Percentiles rank a stretch among this genome's conserved stretches.
Conservation (phyloP, 1,140 invertebrate genomes). For the Meloidogyne floridensis region DNA sequence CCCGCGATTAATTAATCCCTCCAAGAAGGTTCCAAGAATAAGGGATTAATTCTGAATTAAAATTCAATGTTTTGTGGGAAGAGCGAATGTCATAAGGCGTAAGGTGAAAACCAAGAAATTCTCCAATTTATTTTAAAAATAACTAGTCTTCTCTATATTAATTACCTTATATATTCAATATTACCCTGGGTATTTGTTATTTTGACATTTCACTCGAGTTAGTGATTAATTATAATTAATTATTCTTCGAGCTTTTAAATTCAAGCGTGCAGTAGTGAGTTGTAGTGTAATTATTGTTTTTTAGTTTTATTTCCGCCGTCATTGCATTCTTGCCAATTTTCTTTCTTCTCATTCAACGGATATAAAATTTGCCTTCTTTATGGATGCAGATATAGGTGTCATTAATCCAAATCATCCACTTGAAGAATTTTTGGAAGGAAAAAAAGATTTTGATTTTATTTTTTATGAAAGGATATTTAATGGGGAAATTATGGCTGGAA, state of each 20-base stretch:
- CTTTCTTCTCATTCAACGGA: constrained; percentile 15
- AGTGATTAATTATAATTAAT: neutral
- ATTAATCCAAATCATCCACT: constrained; percentile 53
- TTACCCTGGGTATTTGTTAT: no score
- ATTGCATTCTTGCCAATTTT: constrained; percentile 49
- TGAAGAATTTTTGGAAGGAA: constrained; percentile 43
- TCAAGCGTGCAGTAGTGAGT: no score
- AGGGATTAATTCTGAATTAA: no score
- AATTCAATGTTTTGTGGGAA: no score
- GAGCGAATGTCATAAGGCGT: no score
- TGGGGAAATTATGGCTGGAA: constrained; percentile 52
- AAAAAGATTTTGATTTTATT: constrained; percentile 38
- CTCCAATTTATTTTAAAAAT: no score
- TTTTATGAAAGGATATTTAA: constrained; percentile 55
- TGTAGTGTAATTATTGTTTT: neutral
- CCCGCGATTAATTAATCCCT: no score
- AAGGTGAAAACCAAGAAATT: no score
- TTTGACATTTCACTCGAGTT: no score
- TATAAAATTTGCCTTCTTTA: constrained; percentile 44
- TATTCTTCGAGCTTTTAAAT: neutral
- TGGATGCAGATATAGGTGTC: constrained; percentile 56
- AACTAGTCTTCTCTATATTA: no score
- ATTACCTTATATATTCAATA: no score
- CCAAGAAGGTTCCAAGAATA: no score
- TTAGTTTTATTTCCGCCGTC: constrained; percentile 58